Evolutionary conservation across 2,888 invertebrate species (phyloP).

Genomic region (Drosophila multiciliata): DNA sequence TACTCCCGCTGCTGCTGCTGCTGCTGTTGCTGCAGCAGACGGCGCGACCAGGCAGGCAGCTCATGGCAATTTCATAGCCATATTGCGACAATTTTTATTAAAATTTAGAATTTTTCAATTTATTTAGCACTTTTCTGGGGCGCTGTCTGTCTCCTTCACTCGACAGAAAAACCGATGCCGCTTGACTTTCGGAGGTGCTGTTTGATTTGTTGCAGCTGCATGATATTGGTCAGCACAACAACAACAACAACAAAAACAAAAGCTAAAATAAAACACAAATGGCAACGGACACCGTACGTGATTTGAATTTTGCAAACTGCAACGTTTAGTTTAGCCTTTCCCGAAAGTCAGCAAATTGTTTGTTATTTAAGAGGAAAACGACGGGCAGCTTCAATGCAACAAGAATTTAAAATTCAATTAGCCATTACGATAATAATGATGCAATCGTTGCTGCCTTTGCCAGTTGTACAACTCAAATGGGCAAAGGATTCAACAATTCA

Average conservation of each 20-base stretch:
- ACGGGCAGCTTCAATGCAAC: conserved; percentile 26
- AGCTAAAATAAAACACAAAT: conserved; percentile 52
- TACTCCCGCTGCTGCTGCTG: neutral
- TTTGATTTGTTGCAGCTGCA: conserved; percentile 79
- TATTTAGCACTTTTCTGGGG: conserved; percentile 62
- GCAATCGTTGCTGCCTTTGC: conserved; percentile 14
- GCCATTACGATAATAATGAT: conserved; percentile 40
- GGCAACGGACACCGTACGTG: conserved; percentile 66
- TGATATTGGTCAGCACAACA: conserved; percentile 72
- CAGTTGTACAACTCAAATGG: conserved; percentile 11
- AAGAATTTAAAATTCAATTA: conserved; percentile 54
- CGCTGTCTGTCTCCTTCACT: conserved; percentile 4
- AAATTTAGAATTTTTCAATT: conserved; percentile 79
- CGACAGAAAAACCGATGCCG: neutral
- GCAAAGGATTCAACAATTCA: neutral
- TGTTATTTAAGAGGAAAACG: conserved; percentile 38
- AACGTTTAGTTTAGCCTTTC: conserved; percentile 11
- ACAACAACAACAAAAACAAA: conserved; percentile 13
- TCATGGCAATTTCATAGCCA: conserved; percentile 75
- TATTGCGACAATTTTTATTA: conserved; percentile 80
- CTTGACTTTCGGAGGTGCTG: conserved; percentile 1
- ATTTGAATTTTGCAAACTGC: conserved; percentile 63
- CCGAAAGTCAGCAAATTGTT: conserved; percentile 24
- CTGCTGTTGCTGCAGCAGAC: conserved; percentile 7
- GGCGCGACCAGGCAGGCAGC: conserved; percentile 46